These are phyloP conservation scores for Apamea anceps DNA, from an alignment of 2,888 invertebrate genomes.

Conservation along the genomic window DNA sequence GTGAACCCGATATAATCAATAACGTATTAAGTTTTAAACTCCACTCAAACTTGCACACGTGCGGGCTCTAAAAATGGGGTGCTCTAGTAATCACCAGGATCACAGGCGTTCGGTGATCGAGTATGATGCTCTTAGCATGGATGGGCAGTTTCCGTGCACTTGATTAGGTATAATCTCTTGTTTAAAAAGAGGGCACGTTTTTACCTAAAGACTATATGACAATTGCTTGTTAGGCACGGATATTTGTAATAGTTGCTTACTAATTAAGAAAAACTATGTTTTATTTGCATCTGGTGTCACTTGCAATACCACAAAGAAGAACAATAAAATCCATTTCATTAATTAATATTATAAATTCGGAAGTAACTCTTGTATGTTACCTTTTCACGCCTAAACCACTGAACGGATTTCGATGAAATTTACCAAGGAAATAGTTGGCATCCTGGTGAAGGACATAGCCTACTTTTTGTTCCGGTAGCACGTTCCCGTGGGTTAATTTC, in stretches of 20 bases:
- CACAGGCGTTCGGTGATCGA: conserved; percentile 25
- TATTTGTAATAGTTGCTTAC: background rate
- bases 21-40: conserved; percentile 61
- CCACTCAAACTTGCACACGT: conserved; percentile 58
- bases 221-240: background rate
- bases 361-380: no score
- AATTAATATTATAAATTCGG: no score
- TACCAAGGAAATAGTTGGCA: no score
- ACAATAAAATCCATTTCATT: no score
- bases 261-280: background rate
- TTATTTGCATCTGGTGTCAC: background rate
- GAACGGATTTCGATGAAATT: no score
- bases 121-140: conserved; percentile 20
- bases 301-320: background rate
- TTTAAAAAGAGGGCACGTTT: background rate
- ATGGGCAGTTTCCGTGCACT: conserved; percentile 8
- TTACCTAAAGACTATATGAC: background rate
- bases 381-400: no score
- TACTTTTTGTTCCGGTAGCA: no score
- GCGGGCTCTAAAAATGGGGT: conserved; percentile 51
- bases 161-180: conserved; percentile 41
- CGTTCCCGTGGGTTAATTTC: no score
- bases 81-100: conserved; percentile 32
- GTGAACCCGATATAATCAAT: conserved; percentile 62
- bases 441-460: no score